Evolutionary conservation across 2,797 vertebrate genomes (phyloP).

Genomic region (Coluber constrictor): DNA sequence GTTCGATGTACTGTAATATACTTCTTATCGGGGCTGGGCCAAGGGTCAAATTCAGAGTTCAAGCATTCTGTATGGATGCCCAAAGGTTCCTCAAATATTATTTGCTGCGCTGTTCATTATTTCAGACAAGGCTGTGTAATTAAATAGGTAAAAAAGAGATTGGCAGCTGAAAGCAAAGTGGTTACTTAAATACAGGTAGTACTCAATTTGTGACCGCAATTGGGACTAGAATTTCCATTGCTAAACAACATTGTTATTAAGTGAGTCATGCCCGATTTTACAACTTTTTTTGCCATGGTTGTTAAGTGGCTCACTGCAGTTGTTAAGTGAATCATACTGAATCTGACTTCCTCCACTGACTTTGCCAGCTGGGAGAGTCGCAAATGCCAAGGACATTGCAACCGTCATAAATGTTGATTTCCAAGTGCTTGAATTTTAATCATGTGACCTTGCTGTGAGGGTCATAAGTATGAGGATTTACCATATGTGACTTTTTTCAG

Average conservation of each 20-base stretch:
- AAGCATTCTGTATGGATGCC: background rate
- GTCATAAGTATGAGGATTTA: background rate
- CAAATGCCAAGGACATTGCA: background rate
- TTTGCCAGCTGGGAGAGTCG: background rate
- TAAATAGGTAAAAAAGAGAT: background rate
- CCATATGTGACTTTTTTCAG: background rate
- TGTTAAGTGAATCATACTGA: background rate
- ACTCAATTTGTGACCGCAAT: background rate
- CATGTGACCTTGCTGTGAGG: background rate
- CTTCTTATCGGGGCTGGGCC: background rate
- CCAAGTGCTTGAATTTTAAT: background rate
- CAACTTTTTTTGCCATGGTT: background rate
- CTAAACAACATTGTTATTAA: background rate
- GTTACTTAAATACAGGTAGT: background rate
- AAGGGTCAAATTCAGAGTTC: background rate
- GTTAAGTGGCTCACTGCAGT: background rate
- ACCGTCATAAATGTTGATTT: background rate
- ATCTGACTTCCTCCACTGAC: background rate
- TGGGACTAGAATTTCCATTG: background rate
- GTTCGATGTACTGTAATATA: background rate
- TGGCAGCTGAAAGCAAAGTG: background rate
- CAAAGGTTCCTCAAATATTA: background rate
- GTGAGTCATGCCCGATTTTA: background rate
- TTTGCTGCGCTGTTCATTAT: background rate
- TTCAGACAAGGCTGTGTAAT: background rate